Conservation (phyloP, 2,113 vertebrate species). For the Dicerorhinus sumatrensis region DNA sequence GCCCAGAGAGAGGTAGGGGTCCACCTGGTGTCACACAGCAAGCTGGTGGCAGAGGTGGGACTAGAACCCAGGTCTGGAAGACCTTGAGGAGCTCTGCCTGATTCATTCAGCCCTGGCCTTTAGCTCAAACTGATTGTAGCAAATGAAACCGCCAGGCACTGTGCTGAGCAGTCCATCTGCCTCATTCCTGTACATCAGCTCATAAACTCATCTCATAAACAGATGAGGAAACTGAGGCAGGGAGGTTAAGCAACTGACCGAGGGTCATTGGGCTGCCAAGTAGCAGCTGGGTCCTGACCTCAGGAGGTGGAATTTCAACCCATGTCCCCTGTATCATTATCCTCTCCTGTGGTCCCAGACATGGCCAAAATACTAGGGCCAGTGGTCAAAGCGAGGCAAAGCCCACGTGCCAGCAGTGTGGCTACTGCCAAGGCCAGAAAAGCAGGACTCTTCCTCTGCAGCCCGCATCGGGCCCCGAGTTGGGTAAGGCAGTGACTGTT, state of each 20-base stretch:
- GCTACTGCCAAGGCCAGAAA: not conserved
- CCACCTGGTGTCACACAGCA: not conserved
- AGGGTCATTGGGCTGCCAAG: not conserved
- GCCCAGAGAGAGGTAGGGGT: not conserved
- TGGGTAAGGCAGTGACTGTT: not conserved
- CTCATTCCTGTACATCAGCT: not conserved
- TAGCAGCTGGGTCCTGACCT: not conserved
- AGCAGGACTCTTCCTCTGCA: not conserved
- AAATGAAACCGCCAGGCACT: not conserved
- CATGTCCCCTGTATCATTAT: not conserved
- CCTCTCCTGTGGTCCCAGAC: not conserved
- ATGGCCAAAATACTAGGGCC: not conserved
- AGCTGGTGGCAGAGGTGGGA: not conserved
- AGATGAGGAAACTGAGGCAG: not conserved
- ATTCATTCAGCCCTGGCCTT: not conserved
- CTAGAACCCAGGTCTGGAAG: not conserved
- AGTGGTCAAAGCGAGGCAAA: not conserved
- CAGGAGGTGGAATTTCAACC: not conserved
- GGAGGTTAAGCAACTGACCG: not conserved
- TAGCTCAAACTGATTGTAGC: not conserved
- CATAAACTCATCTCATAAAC: not conserved
- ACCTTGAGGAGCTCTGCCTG: not conserved
- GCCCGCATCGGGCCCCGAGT: rapidly evolving
- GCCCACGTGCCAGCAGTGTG: not conserved
- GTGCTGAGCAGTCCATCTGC: not conserved